Evolutionary conservation across 2,888 invertebrate species (phyloP).

Genomic region (Galerucella pusilla): DNA sequence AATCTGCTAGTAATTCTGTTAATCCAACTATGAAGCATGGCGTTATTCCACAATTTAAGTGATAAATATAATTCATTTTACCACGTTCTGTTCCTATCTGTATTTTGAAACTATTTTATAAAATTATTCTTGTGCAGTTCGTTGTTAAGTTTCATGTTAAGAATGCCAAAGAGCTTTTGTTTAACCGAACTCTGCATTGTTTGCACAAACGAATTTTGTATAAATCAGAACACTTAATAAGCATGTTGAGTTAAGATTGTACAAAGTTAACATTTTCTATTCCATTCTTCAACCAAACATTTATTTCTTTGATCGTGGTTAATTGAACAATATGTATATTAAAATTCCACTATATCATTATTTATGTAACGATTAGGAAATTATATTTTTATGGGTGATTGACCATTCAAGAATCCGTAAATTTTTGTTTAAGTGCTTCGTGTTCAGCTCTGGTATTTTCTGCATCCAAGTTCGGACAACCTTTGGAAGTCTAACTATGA

Average conservation of each 20-base stretch:
- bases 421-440: too few relatives aligned
- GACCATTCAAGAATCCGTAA: too few relatives aligned
- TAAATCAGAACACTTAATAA: slow-evolving; percentile 18
- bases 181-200: slow-evolving; percentile 17
- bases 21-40: not conserved
- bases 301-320: not conserved
- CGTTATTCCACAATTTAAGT: not conserved
- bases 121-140: slow-evolving; percentile 21
- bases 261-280: slow-evolving; percentile 19
- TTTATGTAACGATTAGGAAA: too few relatives aligned
- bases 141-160: slow-evolving; percentile 12
- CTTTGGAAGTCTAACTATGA: too few relatives aligned
- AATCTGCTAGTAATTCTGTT: not conserved
- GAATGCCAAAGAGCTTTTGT: slow-evolving; percentile 26
- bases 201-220: slow-evolving; percentile 23
- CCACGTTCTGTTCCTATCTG: not conserved
- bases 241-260: slow-evolving; percentile 30
- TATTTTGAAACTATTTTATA: not conserved
- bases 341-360: too few relatives aligned
- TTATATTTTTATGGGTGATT: too few relatives aligned
- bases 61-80: not conserved
- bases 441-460: too few relatives aligned
- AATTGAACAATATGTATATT: too few relatives aligned
- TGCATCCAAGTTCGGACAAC: too few relatives aligned
- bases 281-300: not conserved